Evolutionary conservation across 2,888 invertebrate species (phyloP), one percentile per base, ranked within the genome.

Genomic region (Tipula confusa): DNA sequence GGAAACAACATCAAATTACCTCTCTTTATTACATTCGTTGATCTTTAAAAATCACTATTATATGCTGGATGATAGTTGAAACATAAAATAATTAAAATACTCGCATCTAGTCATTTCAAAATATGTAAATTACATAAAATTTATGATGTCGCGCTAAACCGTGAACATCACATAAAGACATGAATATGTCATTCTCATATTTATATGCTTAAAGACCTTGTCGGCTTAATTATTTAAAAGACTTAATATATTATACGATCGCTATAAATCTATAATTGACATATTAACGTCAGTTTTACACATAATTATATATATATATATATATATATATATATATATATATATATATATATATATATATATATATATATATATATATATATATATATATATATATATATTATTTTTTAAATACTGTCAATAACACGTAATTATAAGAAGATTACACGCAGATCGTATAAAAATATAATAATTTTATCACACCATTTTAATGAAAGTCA

Each of bases 221-320:
- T 64, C 64, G 24, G 0, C 7, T 64, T 64, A n/a, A 3, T 64
- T 64, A 64, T 33, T 33, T 6, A 15, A 15, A 15, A 18, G 15
- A 15, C 3, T 43, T 24, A 64, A 64, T 1, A 1, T 33, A 33
- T 9, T 64, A 24, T 24, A 64, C 24, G 24, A 24, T 18, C 64
- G 64, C 64, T 64, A 24, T 64, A 64, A 64, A 64, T 64, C 64
- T 64, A 64, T 64, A 64, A 64, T 64, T 64, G 64, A 64, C 64
- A 64, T 64, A 64, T 64, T 24, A 64, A 64, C 64, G 64, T 24
- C 64, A 64, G 1, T 64, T 64, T 64, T 9, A 64, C 64, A 64
- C 64, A 1, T n/a, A n/a, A n/a, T n/a, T n/a, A n/a, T n/a, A n/a
- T n/a, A n/a, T n/a, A n/a, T n/a, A n/a, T n/a, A n/a, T n/a, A n/a